Evolutionary conservation across 2,888 invertebrate species (phyloP), one percentile per base, ranked within the genome.

Genomic region (Ectemnius lituratus): DNA sequence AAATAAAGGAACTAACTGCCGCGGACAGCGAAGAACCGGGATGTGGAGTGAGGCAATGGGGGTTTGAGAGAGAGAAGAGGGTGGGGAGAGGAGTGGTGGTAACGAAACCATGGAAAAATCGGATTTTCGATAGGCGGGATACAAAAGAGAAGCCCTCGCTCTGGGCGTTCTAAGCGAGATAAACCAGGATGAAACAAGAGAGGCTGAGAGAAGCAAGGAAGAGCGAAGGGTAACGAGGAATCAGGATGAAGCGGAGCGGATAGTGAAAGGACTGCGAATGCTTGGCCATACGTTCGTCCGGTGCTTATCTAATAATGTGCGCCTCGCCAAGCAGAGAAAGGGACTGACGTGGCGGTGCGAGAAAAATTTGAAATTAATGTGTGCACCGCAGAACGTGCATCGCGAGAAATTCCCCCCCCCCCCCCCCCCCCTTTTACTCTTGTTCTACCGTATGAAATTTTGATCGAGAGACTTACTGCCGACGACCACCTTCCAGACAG

Each of bases 391-490:
- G 37, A 8, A 28, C 45, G 46, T 57, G 27, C 16, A 62, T 27
- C 60, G 45, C 11, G 58, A 23, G 62, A 67, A 71, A 78, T 73
- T 71, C 64, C 37, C n/a, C n/a, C n/a, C n/a, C n/a, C n/a, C n/a
- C n/a, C n/a, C n/a, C n/a, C n/a, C n/a, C n/a, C n/a, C n/a, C 8
- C 37, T 8, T 37, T 37, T 37, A 37, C 37, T 37, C 37, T 37
- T 11, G 37, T 37, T 37, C 37, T 1, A 5, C 37, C 5, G 37
- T 8, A 57, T 82, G 73, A 80, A 82, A 82, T 76, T 82, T 82
- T 78, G 69, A 82, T 80, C 70, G 71, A 69, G 37, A 59, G 61
- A 67, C 67, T 66, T 65, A 59, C 52, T 56, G 20, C 46, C 52
- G 47, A 49, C n/a, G 52, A 49, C n/a, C 37, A 56, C 14, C 71